phyloP scores from a whole-genome alignment of 30 jellyfish, hydroid and myxozoan species.

The Hydractinia symbiolongicarpus region DNA sequence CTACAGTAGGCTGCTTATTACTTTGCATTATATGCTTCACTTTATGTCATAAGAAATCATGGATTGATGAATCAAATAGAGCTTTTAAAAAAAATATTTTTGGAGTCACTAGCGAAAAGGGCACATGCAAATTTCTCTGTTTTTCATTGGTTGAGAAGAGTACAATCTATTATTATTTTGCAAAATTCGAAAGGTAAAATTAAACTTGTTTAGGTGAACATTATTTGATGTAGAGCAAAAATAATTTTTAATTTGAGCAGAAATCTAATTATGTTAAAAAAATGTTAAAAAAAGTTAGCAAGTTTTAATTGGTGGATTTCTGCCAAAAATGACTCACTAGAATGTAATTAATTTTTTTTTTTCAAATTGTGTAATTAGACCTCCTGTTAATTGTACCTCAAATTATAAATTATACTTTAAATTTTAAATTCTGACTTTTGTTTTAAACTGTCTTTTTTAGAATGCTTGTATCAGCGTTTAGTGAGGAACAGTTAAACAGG shows the following conservation, averaged over 20 bases:
- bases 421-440: background rate
- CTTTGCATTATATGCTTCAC: background rate
- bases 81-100: background rate
- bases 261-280: too few relatives aligned
- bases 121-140: background rate
- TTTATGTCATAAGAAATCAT: background rate
- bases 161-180: background rate
- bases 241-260: too few relatives aligned
- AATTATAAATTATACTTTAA: background rate
- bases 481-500: conserved; percentile 84
- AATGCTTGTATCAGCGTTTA: conserved; percentile 77
- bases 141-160: background rate
- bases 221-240: too few relatives aligned
- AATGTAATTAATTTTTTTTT: too few relatives aligned
- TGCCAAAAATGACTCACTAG: too few relatives aligned
- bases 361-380: too few relatives aligned
- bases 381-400: background rate
- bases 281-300: too few relatives aligned
- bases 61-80: background rate
- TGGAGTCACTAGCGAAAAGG: background rate
- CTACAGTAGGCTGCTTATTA: conserved; percentile 5
- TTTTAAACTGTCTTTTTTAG: conserved; percentile 24
- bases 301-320: too few relatives aligned
- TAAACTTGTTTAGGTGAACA: too few relatives aligned
- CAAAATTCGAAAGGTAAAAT: too few relatives aligned